Evolutionary conservation across 2,113 vertebrate species (phyloP).

Genomic region (Trochalopteron elliotii): DNA sequence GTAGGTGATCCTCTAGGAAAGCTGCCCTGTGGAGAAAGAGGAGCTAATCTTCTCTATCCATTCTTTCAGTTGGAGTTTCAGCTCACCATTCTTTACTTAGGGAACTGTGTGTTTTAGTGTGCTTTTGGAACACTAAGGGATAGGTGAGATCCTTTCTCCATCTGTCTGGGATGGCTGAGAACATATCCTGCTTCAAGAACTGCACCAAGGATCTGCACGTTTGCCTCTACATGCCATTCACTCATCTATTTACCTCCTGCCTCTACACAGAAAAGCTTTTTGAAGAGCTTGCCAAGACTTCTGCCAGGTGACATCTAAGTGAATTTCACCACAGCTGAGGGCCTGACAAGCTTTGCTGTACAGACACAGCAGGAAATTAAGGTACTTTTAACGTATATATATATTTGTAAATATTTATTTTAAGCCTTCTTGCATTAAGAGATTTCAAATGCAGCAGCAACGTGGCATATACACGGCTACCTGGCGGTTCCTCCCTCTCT

Average conservation of each 20-base stretch:
- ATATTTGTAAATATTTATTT: background rate
- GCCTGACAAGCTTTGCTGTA: no score
- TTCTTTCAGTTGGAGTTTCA: background rate
- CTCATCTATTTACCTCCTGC: background rate
- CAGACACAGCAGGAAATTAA: background rate
- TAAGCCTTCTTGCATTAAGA: background rate
- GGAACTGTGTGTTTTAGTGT: background rate
- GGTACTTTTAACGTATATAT: background rate
- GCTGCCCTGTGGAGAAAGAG: background rate
- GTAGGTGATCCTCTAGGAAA: background rate
- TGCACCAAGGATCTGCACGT: fast-evolving
- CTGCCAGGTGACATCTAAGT: background rate
- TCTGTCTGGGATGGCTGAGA: background rate
- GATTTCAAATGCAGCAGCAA: background rate
- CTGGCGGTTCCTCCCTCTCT: background rate
- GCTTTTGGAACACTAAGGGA: background rate
- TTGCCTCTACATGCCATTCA: background rate
- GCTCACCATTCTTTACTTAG: background rate
- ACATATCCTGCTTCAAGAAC: background rate
- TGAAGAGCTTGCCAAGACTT: background rate
- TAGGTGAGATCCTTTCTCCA: background rate
- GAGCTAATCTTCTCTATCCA: background rate
- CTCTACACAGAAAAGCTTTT: background rate
- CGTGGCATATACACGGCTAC: fast-evolving
- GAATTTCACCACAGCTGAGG: background rate